Evolutionary conservation across 1,140 invertebrate genomes (phyloP), one percentile per base, ranked within the genome.

Genomic region (Meloidogyne floridensis): DNA sequence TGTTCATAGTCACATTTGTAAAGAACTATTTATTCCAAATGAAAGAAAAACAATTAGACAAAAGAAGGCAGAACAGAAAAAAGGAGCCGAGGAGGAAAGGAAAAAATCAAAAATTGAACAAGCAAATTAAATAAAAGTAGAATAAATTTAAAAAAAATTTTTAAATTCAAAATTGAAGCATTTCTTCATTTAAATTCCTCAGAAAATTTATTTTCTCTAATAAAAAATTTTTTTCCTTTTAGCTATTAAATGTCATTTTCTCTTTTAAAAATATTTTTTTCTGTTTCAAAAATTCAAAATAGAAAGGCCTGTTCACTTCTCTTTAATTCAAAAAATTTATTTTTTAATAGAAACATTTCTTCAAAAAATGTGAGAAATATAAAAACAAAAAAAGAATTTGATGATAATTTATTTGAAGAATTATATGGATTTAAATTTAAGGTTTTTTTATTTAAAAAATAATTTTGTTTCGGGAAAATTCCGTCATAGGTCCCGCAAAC

Each of bases 391-490:
- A 65, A 65, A 6, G 59, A 65, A 65, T 65, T 65, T 65, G 15
- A 65, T 65, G 59, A 65, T 15, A 65, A 65, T 7, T 59, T 59
- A 59, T 65, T 65, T 65, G 59, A 65, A 65, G 59, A 65, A 65
- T 65, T 65, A 65, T 65, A 65, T 65, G 59, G n/a, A n/a, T 65
- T 65, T 65, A 65, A 65, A 65, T 65, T 65, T 65, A 4, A 65
- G 59, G 59, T 65, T 65, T 18, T 6, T 7, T 65, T 65, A 47
- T 65, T n/a, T 65, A 3, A 15, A 59, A 59, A 15, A 65, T n/a
- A n/a, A n/a, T 65, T 65, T 6, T 32, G 32, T 32, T 32, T 32
- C 32, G 32, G 32, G 32, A 32, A 32, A 32, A 32, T 32, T 32
- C 32, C 32, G 32, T 32, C 32, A 32, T 32, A 32, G 32, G 32